Evolutionary conservation across 2,888 invertebrate species (phyloP).

Genomic region (Drosophila neonasuta): DNA sequence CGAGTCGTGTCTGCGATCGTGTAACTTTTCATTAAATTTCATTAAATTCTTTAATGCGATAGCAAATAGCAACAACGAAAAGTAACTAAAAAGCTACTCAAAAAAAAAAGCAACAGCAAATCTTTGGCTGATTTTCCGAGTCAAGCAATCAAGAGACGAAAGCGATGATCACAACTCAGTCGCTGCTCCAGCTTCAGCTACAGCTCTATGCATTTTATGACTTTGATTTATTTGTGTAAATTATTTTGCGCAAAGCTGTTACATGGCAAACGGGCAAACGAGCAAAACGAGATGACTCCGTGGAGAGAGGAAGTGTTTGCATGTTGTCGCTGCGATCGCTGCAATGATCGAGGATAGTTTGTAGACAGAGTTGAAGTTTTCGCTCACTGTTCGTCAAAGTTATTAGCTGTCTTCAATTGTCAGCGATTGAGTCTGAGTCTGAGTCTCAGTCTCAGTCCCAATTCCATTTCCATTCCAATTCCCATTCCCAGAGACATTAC

Average conservation of each 20-base stretch:
- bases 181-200: constrained; percentile 35
- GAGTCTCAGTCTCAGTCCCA: constrained; percentile 5
- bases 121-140: constrained; percentile 43
- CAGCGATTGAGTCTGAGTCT: constrained; percentile 36
- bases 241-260: constrained; percentile 63
- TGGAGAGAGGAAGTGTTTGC: constrained; percentile 64
- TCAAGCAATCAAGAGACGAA: constrained; percentile 24
- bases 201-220: constrained; percentile 62
- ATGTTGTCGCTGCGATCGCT: constrained; percentile 41
- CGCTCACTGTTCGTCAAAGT: constrained; percentile 62
- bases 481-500: constrained; percentile 50
- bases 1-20: constrained; percentile 68
- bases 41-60: constrained; percentile 78
- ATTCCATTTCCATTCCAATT: constrained; percentile 33
- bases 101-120: constrained; percentile 27
- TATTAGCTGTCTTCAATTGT: constrained; percentile 74
- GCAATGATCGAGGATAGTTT: constrained; percentile 4
- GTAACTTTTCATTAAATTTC: constrained; percentile 77
- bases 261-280: constrained; percentile 49
- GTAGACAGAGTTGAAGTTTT: constrained; percentile 5
- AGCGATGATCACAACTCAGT: constrained; percentile 14
- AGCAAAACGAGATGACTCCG: constrained; percentile 26
- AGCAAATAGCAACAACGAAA: constrained; percentile 50
- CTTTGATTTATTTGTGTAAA: constrained; percentile 76
- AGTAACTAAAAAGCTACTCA: not conserved